These are phyloP conservation scores for Dascyllus trimaculatus DNA, from an alignment of 2,113 vertebrate species.

Conservation along the genomic window DNA sequence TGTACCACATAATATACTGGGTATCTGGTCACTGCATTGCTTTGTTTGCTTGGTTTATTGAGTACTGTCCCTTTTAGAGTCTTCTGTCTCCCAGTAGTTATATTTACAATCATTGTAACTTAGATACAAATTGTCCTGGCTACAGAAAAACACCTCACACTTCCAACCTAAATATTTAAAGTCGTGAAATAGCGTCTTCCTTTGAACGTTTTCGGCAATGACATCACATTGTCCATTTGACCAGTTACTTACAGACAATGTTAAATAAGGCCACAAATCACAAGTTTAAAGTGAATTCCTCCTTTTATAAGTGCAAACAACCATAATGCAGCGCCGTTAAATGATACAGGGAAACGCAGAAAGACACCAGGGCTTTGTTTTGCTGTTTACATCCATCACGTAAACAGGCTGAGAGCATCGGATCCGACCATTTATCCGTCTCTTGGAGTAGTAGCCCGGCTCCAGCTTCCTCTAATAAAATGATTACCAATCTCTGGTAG, in stretches of 20 bases:
- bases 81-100: no score
- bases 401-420: constrained; percentile 35
- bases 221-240: not conserved
- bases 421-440: constrained; percentile 27
- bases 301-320: constrained; percentile 38
- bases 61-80: no score
- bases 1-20: no score
- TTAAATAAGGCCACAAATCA: constrained; percentile 24
- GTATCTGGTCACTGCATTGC: no score
- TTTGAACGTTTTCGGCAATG: no score
- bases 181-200: no score
- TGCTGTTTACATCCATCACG: constrained; percentile 38
- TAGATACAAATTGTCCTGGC: no score
- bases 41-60: no score
- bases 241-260: constrained; percentile 3
- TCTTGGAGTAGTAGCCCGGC: constrained; percentile 23
- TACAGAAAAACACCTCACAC: no score
- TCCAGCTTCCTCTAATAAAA: constrained; percentile 67
- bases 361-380: not conserved
- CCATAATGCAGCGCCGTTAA: constrained; percentile 1
- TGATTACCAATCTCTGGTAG: constrained; percentile 63
- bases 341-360: not conserved
- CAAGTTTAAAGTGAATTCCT: not conserved
- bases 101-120: no score
- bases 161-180: no score